Conservation (phyloP, 2,797 vertebrate genomes). For the Sciaenops ocellatus region DNA sequence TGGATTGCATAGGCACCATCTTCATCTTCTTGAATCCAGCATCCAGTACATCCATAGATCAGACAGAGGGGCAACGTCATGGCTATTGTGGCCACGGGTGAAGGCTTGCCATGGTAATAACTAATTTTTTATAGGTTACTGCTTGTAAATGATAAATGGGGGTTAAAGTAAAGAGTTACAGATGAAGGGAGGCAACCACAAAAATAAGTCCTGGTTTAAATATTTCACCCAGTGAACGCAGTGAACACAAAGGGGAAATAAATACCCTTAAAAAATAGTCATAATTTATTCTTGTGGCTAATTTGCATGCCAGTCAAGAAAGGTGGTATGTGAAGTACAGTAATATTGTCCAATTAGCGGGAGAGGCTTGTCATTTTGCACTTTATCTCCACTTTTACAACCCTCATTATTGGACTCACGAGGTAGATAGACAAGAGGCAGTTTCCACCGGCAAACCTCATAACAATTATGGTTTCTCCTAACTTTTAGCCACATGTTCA, state of each 20-base stretch:
- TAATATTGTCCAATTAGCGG: conserved; percentile 26
- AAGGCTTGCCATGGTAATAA: too few relatives aligned
- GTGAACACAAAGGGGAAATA: background rate
- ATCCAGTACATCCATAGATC: too few relatives aligned
- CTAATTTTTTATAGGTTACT: background rate
- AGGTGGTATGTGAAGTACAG: conserved; percentile 16
- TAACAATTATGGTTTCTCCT: conserved; percentile 17
- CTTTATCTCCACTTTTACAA: conserved; percentile 26
- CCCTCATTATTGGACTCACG: conserved; percentile 36
- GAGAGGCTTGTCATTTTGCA: background rate
- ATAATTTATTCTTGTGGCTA: background rate
- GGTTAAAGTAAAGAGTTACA: background rate
- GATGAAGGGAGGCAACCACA: background rate
- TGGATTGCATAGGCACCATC: too few relatives aligned
- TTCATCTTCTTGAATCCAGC: too few relatives aligned
- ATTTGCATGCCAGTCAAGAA: conserved; percentile 6
- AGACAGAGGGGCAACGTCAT: too few relatives aligned
- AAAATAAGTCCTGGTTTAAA: background rate
- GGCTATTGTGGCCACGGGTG: too few relatives aligned
- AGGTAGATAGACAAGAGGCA: conserved; percentile 8
- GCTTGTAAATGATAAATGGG: background rate
- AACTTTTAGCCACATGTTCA: conserved; percentile 15
- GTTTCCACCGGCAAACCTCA: conserved; percentile 6
- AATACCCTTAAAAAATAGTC: background rate
- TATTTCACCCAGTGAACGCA: background rate